Conservation (phyloP, 2,797 vertebrate species). For the Chiloscyllium punctatum region DNA sequence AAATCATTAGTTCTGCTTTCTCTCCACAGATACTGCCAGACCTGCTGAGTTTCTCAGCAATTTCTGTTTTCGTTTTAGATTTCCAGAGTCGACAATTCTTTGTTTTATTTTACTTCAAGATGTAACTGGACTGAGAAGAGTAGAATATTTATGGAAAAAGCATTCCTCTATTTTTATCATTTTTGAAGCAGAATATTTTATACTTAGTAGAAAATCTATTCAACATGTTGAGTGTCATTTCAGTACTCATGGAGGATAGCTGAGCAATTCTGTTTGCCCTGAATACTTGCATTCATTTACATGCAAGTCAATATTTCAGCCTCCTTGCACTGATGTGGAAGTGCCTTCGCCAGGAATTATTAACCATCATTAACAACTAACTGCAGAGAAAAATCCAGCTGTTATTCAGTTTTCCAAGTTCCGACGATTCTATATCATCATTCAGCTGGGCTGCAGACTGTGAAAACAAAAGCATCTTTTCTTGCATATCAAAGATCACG, state of each 20-base stretch:
- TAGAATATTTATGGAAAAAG: background rate
- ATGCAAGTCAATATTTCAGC: background rate
- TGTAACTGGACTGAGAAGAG: background rate
- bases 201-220: background rate
- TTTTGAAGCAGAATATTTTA: background rate
- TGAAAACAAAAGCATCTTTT: background rate
- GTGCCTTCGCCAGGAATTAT: background rate
- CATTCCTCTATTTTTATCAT: background rate
- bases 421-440: background rate
- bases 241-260: background rate
- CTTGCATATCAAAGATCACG: background rate
- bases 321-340: background rate
- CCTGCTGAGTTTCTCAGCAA: no score
- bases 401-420: background rate
- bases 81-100: no score
- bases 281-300: background rate
- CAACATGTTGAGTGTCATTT: background rate
- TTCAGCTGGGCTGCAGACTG: background rate
- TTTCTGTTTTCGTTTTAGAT: no score
- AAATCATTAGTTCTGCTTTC: no score
- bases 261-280: background rate
- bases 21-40: no score
- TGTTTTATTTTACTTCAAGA: background rate
- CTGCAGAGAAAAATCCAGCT: background rate
- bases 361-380: background rate